A percentile compares a stretch with the other conserved stretches of the same genome.
phyloP scores from a whole-genome alignment of 1,140 invertebrate species.

The Drosophila kohkoa region DNA sequence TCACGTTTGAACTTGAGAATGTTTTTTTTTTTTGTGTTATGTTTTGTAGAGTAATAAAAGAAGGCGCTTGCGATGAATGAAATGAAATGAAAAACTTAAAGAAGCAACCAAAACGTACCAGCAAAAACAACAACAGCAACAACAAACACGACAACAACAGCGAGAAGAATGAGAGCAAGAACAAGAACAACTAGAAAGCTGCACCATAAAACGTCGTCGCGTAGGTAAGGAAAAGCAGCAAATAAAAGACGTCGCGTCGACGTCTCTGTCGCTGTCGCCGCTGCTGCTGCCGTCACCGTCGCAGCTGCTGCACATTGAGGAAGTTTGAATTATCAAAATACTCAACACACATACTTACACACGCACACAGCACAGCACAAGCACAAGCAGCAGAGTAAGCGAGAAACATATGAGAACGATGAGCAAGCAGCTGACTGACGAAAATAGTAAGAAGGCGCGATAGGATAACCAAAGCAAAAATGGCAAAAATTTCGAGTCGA shows the following conservation, averaged over 20 bases:
- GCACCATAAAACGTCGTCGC: constrained; percentile 42
- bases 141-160: not conserved
- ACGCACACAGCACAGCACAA: constrained; percentile 6
- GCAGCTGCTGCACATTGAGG: constrained; percentile 53
- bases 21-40: not conserved
- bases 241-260: constrained; percentile 27
- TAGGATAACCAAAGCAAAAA: constrained; percentile 63
- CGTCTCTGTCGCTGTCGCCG: constrained; percentile 8
- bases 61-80: constrained; percentile 34
- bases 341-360: constrained; percentile 55
- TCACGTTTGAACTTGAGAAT: constrained; percentile 47
- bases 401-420: constrained; percentile 63
- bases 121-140: constrained; percentile 10
- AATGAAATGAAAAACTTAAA: constrained; percentile 44
- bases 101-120: constrained; percentile 16
- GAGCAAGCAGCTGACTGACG: constrained; percentile 67
- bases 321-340: constrained; percentile 75
- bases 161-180: not conserved
- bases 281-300: not conserved
- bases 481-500: constrained; percentile 45
- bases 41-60: constrained; percentile 30
- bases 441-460: constrained; percentile 72
- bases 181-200: constrained; percentile 28
- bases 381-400: constrained; percentile 30
- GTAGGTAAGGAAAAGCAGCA: constrained; percentile 44